phyloP scores from a whole-genome alignment of 2,113 vertebrate species.

The Crocuta crocuta region DNA sequence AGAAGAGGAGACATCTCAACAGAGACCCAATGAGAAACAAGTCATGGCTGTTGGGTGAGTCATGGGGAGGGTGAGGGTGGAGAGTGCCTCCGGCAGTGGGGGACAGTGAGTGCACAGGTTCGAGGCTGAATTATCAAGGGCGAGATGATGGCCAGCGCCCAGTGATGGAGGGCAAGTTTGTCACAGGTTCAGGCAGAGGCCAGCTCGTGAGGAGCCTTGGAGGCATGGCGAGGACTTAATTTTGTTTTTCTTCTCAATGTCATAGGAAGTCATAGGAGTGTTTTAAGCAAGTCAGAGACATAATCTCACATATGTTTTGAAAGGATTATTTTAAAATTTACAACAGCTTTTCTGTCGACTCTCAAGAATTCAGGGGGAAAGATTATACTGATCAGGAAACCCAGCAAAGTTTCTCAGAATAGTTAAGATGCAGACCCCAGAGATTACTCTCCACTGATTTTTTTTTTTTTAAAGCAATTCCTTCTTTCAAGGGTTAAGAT shows the following conservation, averaged over 20 bases:
- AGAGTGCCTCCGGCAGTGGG: rapidly evolving
- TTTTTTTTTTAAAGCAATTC: background rate
- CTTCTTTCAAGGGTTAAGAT: background rate
- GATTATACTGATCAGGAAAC: background rate
- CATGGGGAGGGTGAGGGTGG: background rate
- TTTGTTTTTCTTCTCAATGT: background rate
- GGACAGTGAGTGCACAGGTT: rapidly evolving
- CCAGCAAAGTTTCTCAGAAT: background rate
- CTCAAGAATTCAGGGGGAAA: background rate
- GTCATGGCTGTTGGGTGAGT: background rate
- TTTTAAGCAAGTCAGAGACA: background rate
- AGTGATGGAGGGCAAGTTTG: too few relatives aligned
- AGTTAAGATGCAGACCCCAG: background rate
- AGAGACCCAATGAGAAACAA: background rate
- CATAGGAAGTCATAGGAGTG: background rate
- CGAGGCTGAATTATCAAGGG: background rate
- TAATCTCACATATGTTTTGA: background rate
- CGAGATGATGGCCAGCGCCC: too few relatives aligned
- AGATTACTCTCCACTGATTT: background rate
- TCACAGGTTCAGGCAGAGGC: background rate
- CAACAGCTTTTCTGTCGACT: background rate
- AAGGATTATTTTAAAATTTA: slow-evolving; percentile 29
- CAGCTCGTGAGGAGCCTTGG: background rate
- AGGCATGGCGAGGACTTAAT: background rate
- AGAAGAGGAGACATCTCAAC: background rate